phyloP scores from a whole-genome alignment of 1,140 invertebrate genomes.

The Pomacea maculata region DNA sequence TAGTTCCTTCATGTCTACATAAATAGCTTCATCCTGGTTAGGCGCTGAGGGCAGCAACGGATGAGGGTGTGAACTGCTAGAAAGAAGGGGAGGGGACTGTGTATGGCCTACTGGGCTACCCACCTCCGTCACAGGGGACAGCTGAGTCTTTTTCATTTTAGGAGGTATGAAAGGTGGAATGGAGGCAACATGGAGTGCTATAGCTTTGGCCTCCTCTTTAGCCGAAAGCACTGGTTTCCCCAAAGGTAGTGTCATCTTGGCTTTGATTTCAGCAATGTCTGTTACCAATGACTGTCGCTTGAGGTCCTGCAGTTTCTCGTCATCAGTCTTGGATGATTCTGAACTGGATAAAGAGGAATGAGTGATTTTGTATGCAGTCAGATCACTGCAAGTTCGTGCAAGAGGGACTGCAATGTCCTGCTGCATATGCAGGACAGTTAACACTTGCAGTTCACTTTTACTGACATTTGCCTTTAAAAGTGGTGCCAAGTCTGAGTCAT shows the following conservation, averaged over 20 bases:
- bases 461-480: constrained; percentile 28
- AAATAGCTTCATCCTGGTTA: constrained; percentile 30
- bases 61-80: background rate
- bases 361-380: background rate
- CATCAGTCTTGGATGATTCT: constrained; percentile 54
- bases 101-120: constrained; percentile 3
- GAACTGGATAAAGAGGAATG: constrained; percentile 11
- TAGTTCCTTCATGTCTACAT: constrained; percentile 40
- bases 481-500: constrained; percentile 35
- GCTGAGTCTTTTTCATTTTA: constrained; percentile 49
- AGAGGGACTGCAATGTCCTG: constrained; percentile 28
- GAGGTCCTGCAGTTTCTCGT: constrained; percentile 54
- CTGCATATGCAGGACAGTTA: constrained; percentile 51
- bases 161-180: constrained; percentile 57
- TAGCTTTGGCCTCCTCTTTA: constrained; percentile 49
- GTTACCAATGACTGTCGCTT: constrained; percentile 6
- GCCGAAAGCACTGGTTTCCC: constrained; percentile 34
- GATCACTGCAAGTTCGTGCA: background rate
- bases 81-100: background rate
- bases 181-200: constrained; percentile 45
- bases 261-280: constrained; percentile 31
- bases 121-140: constrained; percentile 56
- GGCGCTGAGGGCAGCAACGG: constrained; percentile 14
- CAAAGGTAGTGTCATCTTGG: constrained; percentile 27
- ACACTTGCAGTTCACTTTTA: constrained; percentile 33